phyloP scores from a whole-genome alignment of 2,888 invertebrate genomes.

The Erebia aethiops region DNA sequence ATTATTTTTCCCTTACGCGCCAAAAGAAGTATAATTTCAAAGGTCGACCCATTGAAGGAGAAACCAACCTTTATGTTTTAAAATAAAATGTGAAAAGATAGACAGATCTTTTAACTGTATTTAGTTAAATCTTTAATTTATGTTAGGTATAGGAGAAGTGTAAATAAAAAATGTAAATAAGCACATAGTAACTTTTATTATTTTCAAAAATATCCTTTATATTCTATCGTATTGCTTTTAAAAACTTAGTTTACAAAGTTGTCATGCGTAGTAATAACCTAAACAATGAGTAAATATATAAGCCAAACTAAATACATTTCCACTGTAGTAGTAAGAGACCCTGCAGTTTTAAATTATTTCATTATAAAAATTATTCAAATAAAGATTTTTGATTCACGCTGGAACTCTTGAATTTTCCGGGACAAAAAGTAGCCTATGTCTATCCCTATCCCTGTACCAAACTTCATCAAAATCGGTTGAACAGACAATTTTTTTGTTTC shows the following conservation, averaged over 20 bases:
- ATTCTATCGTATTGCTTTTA: constrained; percentile 53
- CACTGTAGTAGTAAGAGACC: constrained; percentile 22
- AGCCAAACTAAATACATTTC: constrained; percentile 23
- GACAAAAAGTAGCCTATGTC: too few relatives aligned
- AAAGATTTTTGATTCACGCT: too few relatives aligned
- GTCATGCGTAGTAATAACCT: constrained; percentile 26
- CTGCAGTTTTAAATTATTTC: constrained; percentile 24
- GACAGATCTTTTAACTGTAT: background rate
- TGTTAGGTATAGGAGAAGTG: background rate
- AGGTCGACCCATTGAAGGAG: too few relatives aligned
- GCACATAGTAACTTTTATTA: constrained; percentile 65
- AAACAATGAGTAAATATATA: background rate
- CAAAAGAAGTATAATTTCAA: too few relatives aligned
- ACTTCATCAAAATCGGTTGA: too few relatives aligned
- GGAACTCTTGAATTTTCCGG: too few relatives aligned
- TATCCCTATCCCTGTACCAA: too few relatives aligned
- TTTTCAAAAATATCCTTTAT: constrained; percentile 45
- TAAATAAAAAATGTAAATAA: constrained; percentile 61
- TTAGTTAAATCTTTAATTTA: background rate
- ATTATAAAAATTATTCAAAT: too few relatives aligned
- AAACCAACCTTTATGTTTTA: too few relatives aligned
- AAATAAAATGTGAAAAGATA: too few relatives aligned
- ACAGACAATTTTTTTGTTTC: too few relatives aligned
- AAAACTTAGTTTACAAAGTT: constrained; percentile 45
- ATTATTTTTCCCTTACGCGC: too few relatives aligned